Evolutionary conservation across 2,888 invertebrate species (phyloP), one percentile per base, ranked within the genome.

Genomic region (Dryobota labecula): DNA sequence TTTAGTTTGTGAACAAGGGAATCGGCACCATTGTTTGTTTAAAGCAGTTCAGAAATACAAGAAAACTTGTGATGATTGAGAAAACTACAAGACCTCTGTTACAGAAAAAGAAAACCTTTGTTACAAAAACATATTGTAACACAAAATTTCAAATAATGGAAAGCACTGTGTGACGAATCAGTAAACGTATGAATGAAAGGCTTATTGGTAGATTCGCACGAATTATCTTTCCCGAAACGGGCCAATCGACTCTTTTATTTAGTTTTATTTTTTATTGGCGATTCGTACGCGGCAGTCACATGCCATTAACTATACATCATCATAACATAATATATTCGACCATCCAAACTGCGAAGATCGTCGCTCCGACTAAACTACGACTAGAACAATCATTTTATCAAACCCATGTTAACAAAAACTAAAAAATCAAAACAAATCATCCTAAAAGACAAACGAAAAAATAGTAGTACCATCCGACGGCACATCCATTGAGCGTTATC

Each of bases 401-500:
- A 43, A n/a, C 1, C 9, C 4, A 41, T 5, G 8, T 7, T 38
- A 15, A 36, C 1, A 30, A 53, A 41, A 54, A 47, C 27, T 7
- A 58, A 73, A 57, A 66, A 69, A 41, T 33, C 9, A 11, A 58
- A 61, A 47, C 27, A 43, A 51, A 36, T 36, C 8, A 36, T 36
- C 36, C 36, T 36, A 8, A 38, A 20, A 36, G 5, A 13, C 27
- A 53, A 75, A 58, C 27, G 18, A 5, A 51, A 68, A 69, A 65
- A 58, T n/a, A 18, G n/a, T n/a, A n/a, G 1, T 5, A 2, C 38
- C 33, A 60, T 51, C 11, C n/a, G 9, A 43, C 3, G 18, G 41
- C 15, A 71, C 13, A 15, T 36, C n/a, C 11, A 61, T 49, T 58
- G 20, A 68, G 13, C 56, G 57, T 78, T 84, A 84, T 83, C 84